These are phyloP conservation scores for Cinclus mexicanus DNA, from an alignment of 2,113 vertebrate species.

Conservation along the genomic window DNA sequence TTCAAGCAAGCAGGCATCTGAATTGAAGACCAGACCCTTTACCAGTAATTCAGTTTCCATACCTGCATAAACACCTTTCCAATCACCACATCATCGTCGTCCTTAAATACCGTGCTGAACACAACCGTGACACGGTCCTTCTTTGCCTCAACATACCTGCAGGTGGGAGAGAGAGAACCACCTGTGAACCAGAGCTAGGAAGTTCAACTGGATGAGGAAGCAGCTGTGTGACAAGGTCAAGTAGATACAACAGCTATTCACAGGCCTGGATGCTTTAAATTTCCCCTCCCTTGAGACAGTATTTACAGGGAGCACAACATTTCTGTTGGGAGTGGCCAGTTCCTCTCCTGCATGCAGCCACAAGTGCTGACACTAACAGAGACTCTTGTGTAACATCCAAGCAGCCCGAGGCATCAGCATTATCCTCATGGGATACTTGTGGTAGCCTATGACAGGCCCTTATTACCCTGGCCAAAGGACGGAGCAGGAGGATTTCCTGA, in stretches of 20 bases:
- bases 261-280: neutral
- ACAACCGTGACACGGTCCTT: constrained; percentile 98
- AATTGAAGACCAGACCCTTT: neutral
- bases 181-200: neutral
- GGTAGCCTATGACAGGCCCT: neutral
- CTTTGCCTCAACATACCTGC: constrained; percentile 96
- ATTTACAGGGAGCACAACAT: constrained; percentile 5
- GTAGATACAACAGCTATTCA: neutral
- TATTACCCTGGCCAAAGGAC: neutral
- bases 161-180: constrained; percentile 8
- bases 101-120: constrained; percentile 99
- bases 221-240: neutral
- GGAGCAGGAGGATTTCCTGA: neutral
- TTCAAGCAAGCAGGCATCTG: neutral
- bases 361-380: constrained; percentile 1
- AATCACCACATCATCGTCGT: constrained; percentile 96
- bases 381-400: constrained; percentile 1
- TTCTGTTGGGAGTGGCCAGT: neutral
- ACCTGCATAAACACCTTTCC: constrained; percentile 99
- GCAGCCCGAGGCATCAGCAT: neutral
- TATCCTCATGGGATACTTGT: neutral
- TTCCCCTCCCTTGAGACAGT: neutral
- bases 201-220: neutral
- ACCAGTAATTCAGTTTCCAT: neutral
- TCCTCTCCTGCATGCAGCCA: constrained; percentile 5